Base-by-base conservation (phyloP, 23 tunicate species). In the Styela clava region DNA sequence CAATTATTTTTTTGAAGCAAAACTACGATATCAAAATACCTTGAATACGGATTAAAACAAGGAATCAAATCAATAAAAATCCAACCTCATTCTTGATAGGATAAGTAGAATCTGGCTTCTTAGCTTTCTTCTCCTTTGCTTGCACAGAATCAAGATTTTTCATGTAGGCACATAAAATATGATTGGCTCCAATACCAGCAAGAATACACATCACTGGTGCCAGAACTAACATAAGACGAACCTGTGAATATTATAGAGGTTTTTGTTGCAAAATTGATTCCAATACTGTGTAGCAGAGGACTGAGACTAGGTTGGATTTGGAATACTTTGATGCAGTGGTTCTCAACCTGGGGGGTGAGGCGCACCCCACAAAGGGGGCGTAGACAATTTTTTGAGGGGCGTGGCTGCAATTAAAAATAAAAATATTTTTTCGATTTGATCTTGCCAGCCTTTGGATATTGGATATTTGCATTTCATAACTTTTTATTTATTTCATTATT, bases 151-250 rank as follows among this genome's bases (percentile, higher is more conserved):
- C 93, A 1, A 93, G 87, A 37, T 93, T 93, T 69, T 88, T 87
- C 89, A 93, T 93, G 87, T 87, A 93, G 28, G 84, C 69, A 1
- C 94, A 79, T 23, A 93, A 92, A 2, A 93, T 77, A 74, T 93
- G 93, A 35, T 93, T 93, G 56, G 79, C 87, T 0, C 98, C 99
- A 34, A 96, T 96, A 24, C 95, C 92, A 32, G 91, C 99, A 29
- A 96, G 85, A 27, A 96, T 85, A 78, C 97, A 91, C 93, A 96
- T 92, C 24, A 96, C 99, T 2, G 99, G 99, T 23, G 99, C 96
- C 37, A 96, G 82, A 0, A 92, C 96, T 85, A 96, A 35, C 99
- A 96, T 96, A 21, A 96, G 80, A 84, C 99, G 99, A 12, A 96
- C 99, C 99, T 93, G 81, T 2, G 32, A 28, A 29, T 19, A 21